Evolutionary conservation across 2,797 vertebrate species (phyloP).

Genomic region (Clarias pachynema): DNA sequence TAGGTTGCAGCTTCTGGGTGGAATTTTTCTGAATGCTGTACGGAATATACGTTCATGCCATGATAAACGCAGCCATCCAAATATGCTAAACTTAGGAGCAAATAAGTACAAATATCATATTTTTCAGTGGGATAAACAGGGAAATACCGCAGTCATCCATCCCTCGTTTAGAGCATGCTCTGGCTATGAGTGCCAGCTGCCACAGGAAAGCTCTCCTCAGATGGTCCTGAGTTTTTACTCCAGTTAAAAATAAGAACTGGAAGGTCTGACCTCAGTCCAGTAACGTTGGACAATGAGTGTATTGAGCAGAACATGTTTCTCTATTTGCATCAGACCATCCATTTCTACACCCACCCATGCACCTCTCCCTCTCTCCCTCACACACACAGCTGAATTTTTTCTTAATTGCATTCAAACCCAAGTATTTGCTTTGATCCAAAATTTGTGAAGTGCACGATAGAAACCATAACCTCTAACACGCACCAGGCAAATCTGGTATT

Average conservation of each 20-base stretch:
- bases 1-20: constrained; percentile 4
- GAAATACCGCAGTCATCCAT: constrained; percentile 37
- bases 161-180: constrained; percentile 15
- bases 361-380: constrained; percentile 42
- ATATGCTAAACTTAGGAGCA: neutral
- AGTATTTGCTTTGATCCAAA: constrained; percentile 31
- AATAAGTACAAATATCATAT: constrained; percentile 26
- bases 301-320: constrained; percentile 50
- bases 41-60: neutral
- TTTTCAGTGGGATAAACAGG: constrained; percentile 23
- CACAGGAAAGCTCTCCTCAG: constrained; percentile 35
- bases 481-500: neutral
- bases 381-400: constrained; percentile 31
- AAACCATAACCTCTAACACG: constrained; percentile 14
- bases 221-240: constrained; percentile 26
- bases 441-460: neutral
- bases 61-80: constrained; percentile 1
- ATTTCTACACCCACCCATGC: constrained; percentile 57
- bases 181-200: constrained; percentile 16
- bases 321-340: constrained; percentile 42
- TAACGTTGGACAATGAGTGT: constrained; percentile 51
- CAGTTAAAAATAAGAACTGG: constrained; percentile 52
- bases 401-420: constrained; percentile 13
- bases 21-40: constrained; percentile 1
- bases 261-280: constrained; percentile 45